Conservation (phyloP, 2,113 vertebrate species). For the Scytalopus superciliaris region DNA sequence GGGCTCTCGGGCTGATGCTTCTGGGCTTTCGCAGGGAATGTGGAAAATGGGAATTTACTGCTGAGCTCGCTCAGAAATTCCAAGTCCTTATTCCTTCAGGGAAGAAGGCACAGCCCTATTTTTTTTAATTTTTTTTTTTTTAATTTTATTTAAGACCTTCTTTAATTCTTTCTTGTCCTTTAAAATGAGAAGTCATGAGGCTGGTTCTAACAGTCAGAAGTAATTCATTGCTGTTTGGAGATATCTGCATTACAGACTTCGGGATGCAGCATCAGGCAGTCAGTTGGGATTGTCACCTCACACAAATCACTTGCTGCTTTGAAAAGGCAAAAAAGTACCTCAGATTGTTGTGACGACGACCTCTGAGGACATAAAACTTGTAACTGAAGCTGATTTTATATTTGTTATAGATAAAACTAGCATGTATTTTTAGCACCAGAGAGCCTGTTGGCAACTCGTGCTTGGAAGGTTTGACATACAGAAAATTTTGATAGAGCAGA, state of each 20-base stretch:
- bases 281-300: not conserved
- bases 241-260: not conserved
- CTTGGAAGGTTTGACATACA: not conserved
- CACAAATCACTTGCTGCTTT: not conserved
- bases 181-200: not conserved
- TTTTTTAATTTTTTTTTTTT: not conserved
- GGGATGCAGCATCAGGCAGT: not conserved
- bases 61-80: not conserved
- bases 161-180: not conserved
- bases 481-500: not conserved
- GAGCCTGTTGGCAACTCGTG: not conserved
- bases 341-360: accelerated
- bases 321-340: not conserved
- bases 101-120: not conserved
- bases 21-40: slow-evolving; percentile 55
- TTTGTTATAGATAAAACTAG: not conserved
- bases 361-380: not conserved
- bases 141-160: not conserved
- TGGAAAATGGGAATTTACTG: not conserved
- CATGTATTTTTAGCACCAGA: not conserved
- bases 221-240: not conserved
- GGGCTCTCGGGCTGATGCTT: not conserved
- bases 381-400: not conserved
- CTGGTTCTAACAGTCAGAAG: not conserved
- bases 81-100: not conserved